phyloP scores from a whole-genome alignment of 1,140 invertebrate species.

The Cyrtorhinus lividipennis region DNA sequence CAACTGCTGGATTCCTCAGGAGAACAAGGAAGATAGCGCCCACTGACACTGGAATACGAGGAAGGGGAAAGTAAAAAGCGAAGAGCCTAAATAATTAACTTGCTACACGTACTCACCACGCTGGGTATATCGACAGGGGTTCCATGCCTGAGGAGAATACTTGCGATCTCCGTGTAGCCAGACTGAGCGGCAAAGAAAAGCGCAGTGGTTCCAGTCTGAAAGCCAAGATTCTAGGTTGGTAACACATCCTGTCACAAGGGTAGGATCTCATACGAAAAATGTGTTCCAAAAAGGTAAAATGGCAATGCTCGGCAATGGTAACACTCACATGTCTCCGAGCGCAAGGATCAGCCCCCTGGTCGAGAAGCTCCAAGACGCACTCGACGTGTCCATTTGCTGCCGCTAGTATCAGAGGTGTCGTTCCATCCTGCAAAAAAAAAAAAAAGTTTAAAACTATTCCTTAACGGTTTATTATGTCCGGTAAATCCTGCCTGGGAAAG shows the following conservation, averaged over 20 bases:
- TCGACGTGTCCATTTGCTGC: slow-evolving; percentile 76
- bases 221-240: slow-evolving; percentile 18
- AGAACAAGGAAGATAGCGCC: no score
- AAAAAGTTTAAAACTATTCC: slow-evolving; percentile 10
- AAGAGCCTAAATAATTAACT: no score
- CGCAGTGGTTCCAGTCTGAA: slow-evolving; percentile 76
- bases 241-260: no score
- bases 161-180: slow-evolving; percentile 69
- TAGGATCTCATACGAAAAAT: no score
- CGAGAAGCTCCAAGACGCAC: slow-evolving; percentile 68
- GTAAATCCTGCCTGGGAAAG: neutral
- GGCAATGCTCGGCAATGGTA: no score
- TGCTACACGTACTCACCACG: slow-evolving; percentile 60
- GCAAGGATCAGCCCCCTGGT: slow-evolving; percentile 75
- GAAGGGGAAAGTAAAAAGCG: no score
- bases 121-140: slow-evolving; percentile 66
- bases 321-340: slow-evolving; percentile 62
- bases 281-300: no score
- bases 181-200: slow-evolving; percentile 85
- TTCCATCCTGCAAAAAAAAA: slow-evolving; percentile 59
- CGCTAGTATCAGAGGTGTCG: slow-evolving; percentile 77
- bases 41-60: no score
- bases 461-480: no score
- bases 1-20: no score
- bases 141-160: slow-evolving; percentile 56